phyloP scores from a whole-genome alignment of 2,888 invertebrate species.

The Galeruca laticollis region DNA sequence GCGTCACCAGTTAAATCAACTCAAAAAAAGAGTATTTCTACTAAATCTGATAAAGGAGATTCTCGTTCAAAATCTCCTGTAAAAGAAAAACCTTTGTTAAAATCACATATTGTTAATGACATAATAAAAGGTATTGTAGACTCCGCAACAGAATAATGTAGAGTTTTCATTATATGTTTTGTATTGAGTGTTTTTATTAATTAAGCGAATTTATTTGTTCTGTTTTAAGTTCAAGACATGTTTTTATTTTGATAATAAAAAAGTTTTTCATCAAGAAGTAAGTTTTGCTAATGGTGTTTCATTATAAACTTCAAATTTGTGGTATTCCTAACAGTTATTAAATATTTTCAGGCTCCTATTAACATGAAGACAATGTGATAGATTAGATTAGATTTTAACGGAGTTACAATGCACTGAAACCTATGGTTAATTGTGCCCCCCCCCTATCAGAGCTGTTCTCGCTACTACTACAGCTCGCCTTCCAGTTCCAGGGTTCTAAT shows the following conservation, averaged over 20 bases:
- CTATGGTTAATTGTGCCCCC: too few relatives aligned
- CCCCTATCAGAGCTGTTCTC: too few relatives aligned
- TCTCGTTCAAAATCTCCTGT: background rate
- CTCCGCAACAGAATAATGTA: background rate
- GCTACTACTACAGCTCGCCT: too few relatives aligned
- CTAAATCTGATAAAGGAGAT: background rate
- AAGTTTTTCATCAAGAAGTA: background rate
- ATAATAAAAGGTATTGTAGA: slow-evolving; percentile 10
- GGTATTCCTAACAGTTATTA: too few relatives aligned
- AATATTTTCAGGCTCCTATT: too few relatives aligned
- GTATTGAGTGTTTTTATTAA: background rate
- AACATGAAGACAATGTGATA: too few relatives aligned
- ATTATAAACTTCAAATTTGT: too few relatives aligned
- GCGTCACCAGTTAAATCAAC: background rate
- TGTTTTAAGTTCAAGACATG: slow-evolving; percentile 3
- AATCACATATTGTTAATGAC: background rate
- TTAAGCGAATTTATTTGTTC: background rate
- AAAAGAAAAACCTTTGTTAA: background rate
- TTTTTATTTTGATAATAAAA: slow-evolving; percentile 19
- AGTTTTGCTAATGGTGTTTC: background rate
- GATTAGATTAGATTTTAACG: too few relatives aligned
- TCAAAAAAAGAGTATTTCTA: background rate
- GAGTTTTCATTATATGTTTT: background rate
- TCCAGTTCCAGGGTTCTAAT: too few relatives aligned
- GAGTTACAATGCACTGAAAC: too few relatives aligned